phyloP scores from a whole-genome alignment of 2,113 vertebrate genomes.

The Plecturocebus donacophilus region DNA sequence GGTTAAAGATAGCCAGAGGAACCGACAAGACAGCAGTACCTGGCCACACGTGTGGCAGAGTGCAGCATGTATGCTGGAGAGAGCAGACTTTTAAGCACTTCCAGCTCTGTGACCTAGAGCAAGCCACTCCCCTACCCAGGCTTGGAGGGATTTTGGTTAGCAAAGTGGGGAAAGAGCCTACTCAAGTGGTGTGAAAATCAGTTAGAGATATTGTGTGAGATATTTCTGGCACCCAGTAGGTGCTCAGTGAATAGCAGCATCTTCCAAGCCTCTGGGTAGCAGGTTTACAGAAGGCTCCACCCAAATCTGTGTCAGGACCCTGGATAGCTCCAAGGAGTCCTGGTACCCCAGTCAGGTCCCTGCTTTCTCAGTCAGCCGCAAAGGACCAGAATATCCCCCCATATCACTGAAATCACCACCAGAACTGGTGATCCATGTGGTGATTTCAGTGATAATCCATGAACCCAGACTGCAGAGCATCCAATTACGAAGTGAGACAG shows the following conservation, averaged over 20 bases:
- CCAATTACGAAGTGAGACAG: neutral
- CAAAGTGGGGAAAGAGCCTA: neutral
- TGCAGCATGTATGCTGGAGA: neutral
- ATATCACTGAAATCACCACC: too few species aligned
- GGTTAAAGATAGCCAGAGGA: neutral
- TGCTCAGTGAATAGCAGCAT: neutral
- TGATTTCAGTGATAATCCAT: neutral
- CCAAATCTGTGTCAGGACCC: conserved; percentile 46
- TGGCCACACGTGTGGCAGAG: neutral
- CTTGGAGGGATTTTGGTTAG: neutral
- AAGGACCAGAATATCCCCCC: too few species aligned
- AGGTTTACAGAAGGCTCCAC: neutral
- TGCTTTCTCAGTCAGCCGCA: too few species aligned
- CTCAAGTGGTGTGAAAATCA: neutral
- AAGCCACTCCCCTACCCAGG: neutral
- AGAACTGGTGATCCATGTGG: rapidly evolving
- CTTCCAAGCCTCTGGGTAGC: neutral
- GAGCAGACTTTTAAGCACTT: neutral
- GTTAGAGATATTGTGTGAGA: neutral
- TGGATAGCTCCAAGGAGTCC: conserved; percentile 46
- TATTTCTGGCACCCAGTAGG: neutral
- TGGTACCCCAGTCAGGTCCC: too few species aligned
- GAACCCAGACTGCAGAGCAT: neutral
- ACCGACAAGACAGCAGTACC: neutral
- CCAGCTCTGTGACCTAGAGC: neutral